Percentiles rank a stretch among this genome's conserved stretches.
phyloP scores from a whole-genome alignment of 2,797 vertebrate species.

The Acanthopagrus latus region DNA sequence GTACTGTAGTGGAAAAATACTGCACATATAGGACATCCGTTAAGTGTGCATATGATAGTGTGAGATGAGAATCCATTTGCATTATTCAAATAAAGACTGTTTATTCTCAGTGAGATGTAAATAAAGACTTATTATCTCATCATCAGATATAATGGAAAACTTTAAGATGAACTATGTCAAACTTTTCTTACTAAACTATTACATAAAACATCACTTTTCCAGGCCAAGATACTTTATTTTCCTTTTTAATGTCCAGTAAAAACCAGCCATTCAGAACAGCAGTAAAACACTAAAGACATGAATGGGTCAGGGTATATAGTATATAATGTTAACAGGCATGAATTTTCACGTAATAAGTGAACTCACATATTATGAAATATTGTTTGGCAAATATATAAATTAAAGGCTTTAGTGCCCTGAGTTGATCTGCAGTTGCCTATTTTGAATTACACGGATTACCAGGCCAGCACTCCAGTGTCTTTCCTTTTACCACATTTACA shows the following conservation, averaged over 20 bases:
- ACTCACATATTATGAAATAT: not conserved
- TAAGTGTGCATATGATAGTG: not conserved
- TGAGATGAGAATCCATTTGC: constrained; percentile 1
- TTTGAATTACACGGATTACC: constrained; percentile 61
- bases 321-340: constrained; percentile 23
- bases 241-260: constrained; percentile 44
- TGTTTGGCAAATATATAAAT: constrained; percentile 8
- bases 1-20: too few relatives aligned
- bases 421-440: constrained; percentile 42
- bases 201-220: constrained; percentile 29
- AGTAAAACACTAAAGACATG: constrained; percentile 33
- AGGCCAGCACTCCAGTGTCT: constrained; percentile 53
- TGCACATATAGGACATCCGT: too few relatives aligned
- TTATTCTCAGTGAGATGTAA: not conserved
- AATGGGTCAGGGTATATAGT: not conserved
- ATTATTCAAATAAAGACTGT: not conserved
- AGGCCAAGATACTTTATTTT: constrained; percentile 3
- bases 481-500: constrained; percentile 22
- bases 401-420: constrained; percentile 12
- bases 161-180: constrained; percentile 8
- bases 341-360: constrained; percentile 26
- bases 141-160: constrained; percentile 5
- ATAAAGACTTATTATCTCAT: not conserved
- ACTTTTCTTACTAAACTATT: constrained; percentile 33
- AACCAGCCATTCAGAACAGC: constrained; percentile 48